Base-by-base conservation (phyloP, 2,888 invertebrate genomes). In the Brachypalpus laphriformis region DNA sequence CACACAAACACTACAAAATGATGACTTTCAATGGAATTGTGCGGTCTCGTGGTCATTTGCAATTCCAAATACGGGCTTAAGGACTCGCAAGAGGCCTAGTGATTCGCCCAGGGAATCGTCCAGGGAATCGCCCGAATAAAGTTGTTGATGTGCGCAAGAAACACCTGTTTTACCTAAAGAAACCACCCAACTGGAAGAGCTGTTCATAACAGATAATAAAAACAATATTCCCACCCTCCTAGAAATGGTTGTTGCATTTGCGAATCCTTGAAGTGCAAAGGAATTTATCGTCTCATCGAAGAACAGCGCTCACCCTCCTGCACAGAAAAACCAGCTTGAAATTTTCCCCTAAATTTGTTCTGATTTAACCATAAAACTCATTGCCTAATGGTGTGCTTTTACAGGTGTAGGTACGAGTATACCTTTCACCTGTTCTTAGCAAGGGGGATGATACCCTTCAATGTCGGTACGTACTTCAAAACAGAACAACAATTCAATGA, bases 341-440 rank as follows among this genome's bases (percentile, higher is more conserved):
- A 76, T 70, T 71, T 71, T 82, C 65, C 71, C 45, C 59, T 66
- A 51, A 82, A 77, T 65, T 82, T 82, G 65, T 51, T 71, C 49
- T 66, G 70, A 82, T 82, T 82, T 71, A 56, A 65, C 61, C 82
- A 57, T 77, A 70, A 76, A 76, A 76, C 81, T 70, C 70, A 70
- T 63, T 63, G 56, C 63, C 56, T 57, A 82, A 76, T 63, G 61
- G 28, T 81, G 31, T 70, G n/a, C 47, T 54, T 28, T 47, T 68
- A 56, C 66, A 54, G 42, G 70, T 37, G 16, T 9, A 40, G 28
- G 68, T 76, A 20, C 16, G 9, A 14, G 28, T 25, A 25, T 34
- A 76, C 22, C 28, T 45, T 28, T 49, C 59, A 51, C 20, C 45
- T 42, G 34, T 45, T 47, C 49, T 34, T 54, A 25, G 22, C 14